phyloP scores from a whole-genome alignment of 2,113 vertebrate species.

The Reinhardtius hippoglossoides region DNA sequence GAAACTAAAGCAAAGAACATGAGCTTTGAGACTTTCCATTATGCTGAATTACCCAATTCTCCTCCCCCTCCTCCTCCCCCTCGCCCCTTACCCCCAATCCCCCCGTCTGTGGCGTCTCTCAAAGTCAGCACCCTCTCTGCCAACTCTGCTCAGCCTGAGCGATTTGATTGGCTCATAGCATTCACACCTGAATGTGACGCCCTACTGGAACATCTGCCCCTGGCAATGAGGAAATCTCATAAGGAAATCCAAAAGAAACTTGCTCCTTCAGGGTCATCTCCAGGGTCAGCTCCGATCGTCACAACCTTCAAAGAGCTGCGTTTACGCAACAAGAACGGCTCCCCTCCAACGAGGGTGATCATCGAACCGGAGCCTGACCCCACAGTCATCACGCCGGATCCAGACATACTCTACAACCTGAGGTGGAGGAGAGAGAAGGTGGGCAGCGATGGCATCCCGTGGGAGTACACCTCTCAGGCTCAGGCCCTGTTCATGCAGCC shows the following conservation, averaged over 20 bases:
- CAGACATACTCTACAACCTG: constrained; percentile 84
- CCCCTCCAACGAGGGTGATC: constrained; percentile 67
- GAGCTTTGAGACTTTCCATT: constrained; percentile 63
- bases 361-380: constrained; percentile 80
- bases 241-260: constrained; percentile 56
- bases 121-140: constrained; percentile 78
- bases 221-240: constrained; percentile 63
- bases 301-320: constrained; percentile 95
- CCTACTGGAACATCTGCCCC: constrained; percentile 57
- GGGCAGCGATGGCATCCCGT: constrained; percentile 70
- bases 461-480: constrained; percentile 84
- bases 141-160: constrained; percentile 81
- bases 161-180: constrained; percentile 94
- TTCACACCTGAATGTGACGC: constrained; percentile 92
- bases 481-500: constrained; percentile 75
- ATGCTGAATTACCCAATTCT: constrained; percentile 66
- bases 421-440: constrained; percentile 79
- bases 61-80: constrained; percentile 85
- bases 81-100: constrained; percentile 81
- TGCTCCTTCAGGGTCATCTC: constrained; percentile 27
- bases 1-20: constrained; percentile 55
- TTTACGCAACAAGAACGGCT: constrained; percentile 82
- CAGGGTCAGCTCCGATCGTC: constrained; percentile 81
- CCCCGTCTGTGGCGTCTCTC: constrained; percentile 50
- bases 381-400: constrained; percentile 79